A percentile compares a stretch with the other conserved stretches of the same genome.
Evolutionary conservation across 2,888 invertebrate genomes (phyloP).

Genomic region (Tholera decimalis): DNA sequence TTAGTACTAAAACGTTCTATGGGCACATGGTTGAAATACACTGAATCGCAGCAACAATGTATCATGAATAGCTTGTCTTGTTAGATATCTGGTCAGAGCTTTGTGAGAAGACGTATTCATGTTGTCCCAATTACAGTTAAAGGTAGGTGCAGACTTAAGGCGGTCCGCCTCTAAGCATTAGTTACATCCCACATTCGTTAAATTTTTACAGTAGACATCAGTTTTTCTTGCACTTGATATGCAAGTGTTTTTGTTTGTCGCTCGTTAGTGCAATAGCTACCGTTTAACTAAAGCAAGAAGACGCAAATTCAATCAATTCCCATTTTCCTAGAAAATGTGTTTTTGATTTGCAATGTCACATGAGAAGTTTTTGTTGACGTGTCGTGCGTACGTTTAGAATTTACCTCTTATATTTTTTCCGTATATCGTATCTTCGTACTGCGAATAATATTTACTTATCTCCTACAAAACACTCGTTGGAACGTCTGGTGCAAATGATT

Average conservation of each 20-base stretch:
- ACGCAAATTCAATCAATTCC: slow-evolving; percentile 24
- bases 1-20: slow-evolving; percentile 50
- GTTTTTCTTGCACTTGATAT: slow-evolving; percentile 3
- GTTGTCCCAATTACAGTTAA: slow-evolving; percentile 26
- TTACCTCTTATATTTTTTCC: slow-evolving; percentile 1
- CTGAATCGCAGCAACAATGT: slow-evolving; percentile 40
- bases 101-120: slow-evolving; percentile 48
- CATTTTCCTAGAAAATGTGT: slow-evolving; percentile 30
- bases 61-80: slow-evolving; percentile 43
- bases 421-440: slow-evolving; percentile 13
- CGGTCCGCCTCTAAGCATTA: slow-evolving; percentile 30
- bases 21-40: slow-evolving; percentile 32
- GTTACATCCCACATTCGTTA: slow-evolving; percentile 30
- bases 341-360: slow-evolving; percentile 48
- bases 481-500: slow-evolving; percentile 20
- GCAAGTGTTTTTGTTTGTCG: slow-evolving; percentile 15
- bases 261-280: slow-evolving; percentile 39
- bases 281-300: slow-evolving; percentile 17
- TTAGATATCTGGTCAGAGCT: slow-evolving; percentile 38
- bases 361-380: slow-evolving; percentile 29
- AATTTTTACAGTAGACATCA: slow-evolving; percentile 34
- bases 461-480: slow-evolving; percentile 3
- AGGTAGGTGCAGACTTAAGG: slow-evolving; percentile 18
- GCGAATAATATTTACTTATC: slow-evolving; percentile 23
- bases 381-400: slow-evolving; percentile 17